Conservation (phyloP, 2,113 vertebrate species). For the Anguilla japonica region DNA sequence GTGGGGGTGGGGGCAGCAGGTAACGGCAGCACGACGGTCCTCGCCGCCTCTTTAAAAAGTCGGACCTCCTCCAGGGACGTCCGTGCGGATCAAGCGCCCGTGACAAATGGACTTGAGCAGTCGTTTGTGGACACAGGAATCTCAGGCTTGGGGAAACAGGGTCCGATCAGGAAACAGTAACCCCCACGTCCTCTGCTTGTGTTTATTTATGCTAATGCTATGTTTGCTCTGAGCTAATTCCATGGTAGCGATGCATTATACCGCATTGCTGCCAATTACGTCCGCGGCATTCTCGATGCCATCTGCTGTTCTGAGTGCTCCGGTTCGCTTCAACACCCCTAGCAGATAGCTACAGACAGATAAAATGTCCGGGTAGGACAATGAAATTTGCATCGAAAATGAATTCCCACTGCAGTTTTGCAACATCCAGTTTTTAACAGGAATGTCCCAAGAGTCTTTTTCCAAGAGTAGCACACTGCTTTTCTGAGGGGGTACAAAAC, state of each 20-base stretch:
- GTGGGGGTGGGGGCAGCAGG: neutral
- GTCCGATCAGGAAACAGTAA: neutral
- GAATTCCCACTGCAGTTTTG: neutral
- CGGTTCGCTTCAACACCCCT: neutral
- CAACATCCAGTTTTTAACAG: neutral
- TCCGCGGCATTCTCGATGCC: neutral
- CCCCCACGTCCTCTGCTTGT: neutral
- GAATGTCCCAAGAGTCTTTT: neutral
- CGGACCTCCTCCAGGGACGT: neutral
- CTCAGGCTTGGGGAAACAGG: neutral
- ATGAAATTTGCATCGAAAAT: slow-evolving; percentile 3
- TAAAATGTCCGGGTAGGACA: neutral
- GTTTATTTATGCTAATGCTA: neutral
- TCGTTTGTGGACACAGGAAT: neutral
- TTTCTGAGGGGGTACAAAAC: neutral
- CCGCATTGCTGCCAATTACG: neutral
- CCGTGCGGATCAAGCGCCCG: neutral
- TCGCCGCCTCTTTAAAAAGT: neutral
- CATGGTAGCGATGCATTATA: neutral
- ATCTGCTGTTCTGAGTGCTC: neutral
- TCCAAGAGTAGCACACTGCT: neutral
- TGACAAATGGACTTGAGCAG: neutral
- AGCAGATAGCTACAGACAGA: slow-evolving; percentile 3
- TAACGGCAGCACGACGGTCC: neutral
- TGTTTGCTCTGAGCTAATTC: slow-evolving; percentile 4